Conservation (phyloP, 2,888 invertebrate genomes). For the Endomychus coccineus region DNA sequence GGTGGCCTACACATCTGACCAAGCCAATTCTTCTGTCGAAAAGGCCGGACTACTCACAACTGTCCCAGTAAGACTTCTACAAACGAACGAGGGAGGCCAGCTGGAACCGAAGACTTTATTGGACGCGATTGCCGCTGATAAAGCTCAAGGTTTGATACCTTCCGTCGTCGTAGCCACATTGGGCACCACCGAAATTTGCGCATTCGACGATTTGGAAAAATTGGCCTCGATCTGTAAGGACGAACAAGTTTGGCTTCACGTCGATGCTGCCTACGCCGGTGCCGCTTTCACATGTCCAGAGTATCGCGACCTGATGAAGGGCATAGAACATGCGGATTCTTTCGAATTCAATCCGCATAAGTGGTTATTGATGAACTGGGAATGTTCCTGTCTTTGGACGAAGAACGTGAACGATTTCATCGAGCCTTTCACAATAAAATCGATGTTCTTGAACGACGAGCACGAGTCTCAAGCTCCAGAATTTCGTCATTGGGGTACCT, state of each 20-base stretch:
- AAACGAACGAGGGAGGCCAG: slow-evolving; percentile 58
- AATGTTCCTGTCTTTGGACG: slow-evolving; percentile 91
- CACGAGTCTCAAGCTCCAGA: slow-evolving; percentile 51
- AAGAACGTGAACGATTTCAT: slow-evolving; percentile 72
- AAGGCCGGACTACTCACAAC: slow-evolving; percentile 76
- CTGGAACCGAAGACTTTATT: slow-evolving; percentile 61
- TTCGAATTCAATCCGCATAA: slow-evolving; percentile 94
- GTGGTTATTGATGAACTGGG: slow-evolving; percentile 91
- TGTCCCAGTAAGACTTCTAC: slow-evolving; percentile 66
- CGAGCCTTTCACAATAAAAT: slow-evolving; percentile 46
- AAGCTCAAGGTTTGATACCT: slow-evolving; percentile 72
- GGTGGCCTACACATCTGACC: slow-evolving; percentile 76
- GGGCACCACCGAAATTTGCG: slow-evolving; percentile 70
- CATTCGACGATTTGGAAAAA: slow-evolving; percentile 82
- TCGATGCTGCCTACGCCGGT: slow-evolving; percentile 96
- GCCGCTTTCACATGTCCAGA: slow-evolving; percentile 89
- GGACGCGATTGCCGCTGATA: slow-evolving; percentile 68
- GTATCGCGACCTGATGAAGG: slow-evolving; percentile 69
- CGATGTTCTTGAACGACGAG: slow-evolving; percentile 66
- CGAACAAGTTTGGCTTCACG: slow-evolving; percentile 80
- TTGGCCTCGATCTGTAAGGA: slow-evolving; percentile 75
- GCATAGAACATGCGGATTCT: slow-evolving; percentile 76
- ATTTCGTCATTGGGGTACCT: slow-evolving; percentile 78
- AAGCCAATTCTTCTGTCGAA: slow-evolving; percentile 86
- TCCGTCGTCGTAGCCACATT: slow-evolving; percentile 73